phyloP scores from a whole-genome alignment of 30 jellyfish, hydroid and myxozoan genomes.

The Aurelia sp. region DNA sequence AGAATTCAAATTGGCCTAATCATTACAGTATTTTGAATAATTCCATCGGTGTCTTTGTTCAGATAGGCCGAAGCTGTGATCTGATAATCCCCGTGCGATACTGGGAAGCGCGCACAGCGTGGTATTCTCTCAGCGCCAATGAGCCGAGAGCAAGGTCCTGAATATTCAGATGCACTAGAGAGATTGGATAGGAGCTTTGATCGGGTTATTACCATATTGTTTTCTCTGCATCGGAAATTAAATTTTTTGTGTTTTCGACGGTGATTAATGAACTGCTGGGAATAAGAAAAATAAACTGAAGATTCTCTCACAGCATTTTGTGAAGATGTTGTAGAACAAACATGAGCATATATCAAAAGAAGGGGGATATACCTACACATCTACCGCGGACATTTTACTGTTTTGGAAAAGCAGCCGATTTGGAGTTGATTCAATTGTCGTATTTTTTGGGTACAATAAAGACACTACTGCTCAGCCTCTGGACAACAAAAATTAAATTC shows the following conservation, averaged over 20 bases:
- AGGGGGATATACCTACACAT: too few relatives aligned
- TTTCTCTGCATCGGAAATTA: slow-evolving; percentile 2
- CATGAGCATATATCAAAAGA: too few relatives aligned
- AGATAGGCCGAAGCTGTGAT: slow-evolving; percentile 3
- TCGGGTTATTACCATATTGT: slow-evolving; percentile 37
- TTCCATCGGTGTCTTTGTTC: slow-evolving; percentile 6
- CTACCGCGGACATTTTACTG: too few relatives aligned
- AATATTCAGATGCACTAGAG: slow-evolving; percentile 27
- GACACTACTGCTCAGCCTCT: too few relatives aligned
- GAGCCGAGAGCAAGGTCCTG: slow-evolving; percentile 9
- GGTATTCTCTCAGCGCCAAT: neutral
- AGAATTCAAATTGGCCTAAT: neutral
- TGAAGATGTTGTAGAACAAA: too few relatives aligned
- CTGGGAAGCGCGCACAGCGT: slow-evolving; percentile 13
- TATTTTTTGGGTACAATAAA: too few relatives aligned
- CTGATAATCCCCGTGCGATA: slow-evolving; percentile 39
- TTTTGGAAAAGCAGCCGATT: too few relatives aligned
- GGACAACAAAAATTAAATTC: too few relatives aligned
- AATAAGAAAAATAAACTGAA: neutral
- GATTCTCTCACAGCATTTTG: neutral
- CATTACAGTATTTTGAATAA: neutral
- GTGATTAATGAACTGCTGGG: neutral
- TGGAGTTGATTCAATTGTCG: too few relatives aligned
- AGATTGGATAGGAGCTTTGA: slow-evolving; percentile 51
- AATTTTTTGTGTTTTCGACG: neutral